Base-by-base conservation (phyloP, 2,797 vertebrate genomes). In the Microctenopoma lineatum region DNA sequence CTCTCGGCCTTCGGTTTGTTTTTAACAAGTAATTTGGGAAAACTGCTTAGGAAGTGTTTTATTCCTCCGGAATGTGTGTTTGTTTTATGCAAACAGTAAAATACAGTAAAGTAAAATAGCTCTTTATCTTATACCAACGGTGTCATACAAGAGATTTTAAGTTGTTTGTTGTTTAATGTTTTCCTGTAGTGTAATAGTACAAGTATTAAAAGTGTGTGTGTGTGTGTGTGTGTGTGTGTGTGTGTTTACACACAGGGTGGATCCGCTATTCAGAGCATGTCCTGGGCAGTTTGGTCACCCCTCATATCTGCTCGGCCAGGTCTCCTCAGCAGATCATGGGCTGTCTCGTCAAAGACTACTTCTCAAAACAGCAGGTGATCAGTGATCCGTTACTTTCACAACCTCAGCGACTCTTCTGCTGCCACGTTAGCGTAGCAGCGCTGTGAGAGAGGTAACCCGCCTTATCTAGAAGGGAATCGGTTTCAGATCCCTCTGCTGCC, bases 241-340 rank as follows among this genome's bases (percentile, higher is more conserved):
- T 36, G 16, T 70, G 25, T 75, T 12, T 67, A 32, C 14, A 15
- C 15, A 16, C 64, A 99, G 98, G 98, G 1, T 99, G 98, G 97
- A 97, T 98, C 79, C 95, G 95, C 0, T 99, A 98, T 4, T 95
- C 97, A 0, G 97, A 99, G 83, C 95, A 95, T 11, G 93, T 98
- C 4, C 94, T 98, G 63, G 97, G 97, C 51, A 96, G 93, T 56
- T 90, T 96, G 34, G 94, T 99, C 36, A 97, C 96, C 0, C 93
- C 97, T 62, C 96, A 98, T 83, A 97, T 99, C 85, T 98, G 97
- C 92, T 96, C 96, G 27, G 95, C 97, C 72, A 96, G 96, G 78
- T 98, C 97, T 34, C 95, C 98, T 1, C 98, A 98, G 88, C 97
- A 98, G 92, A 94, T 99, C 82, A 99, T 99, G 98, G 98, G 97